Evolutionary conservation across 2,888 invertebrate species (phyloP).

Genomic region (Pristionchus mayeri): DNA sequence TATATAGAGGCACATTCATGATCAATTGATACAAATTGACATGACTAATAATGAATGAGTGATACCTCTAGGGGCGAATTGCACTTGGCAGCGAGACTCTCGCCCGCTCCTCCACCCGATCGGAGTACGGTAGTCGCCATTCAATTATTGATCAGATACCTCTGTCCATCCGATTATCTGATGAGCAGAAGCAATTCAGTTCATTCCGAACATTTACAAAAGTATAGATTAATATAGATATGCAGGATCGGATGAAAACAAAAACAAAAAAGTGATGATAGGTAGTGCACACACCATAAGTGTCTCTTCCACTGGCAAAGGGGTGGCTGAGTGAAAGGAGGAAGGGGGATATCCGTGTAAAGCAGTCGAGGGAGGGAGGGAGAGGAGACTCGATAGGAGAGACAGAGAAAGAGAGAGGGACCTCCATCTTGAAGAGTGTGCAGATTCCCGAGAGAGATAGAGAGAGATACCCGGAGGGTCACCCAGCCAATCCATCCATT

Average conservation of each 20-base stretch:
- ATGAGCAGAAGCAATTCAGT: too few relatives aligned
- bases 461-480: slow-evolving; percentile 20
- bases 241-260: background rate
- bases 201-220: too few relatives aligned
- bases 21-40: background rate
- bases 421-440: background rate
- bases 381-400: slow-evolving; percentile 23
- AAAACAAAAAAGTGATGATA: too few relatives aligned
- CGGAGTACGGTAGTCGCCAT: slow-evolving; percentile 40
- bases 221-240: too few relatives aligned
- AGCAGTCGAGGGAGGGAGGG: slow-evolving; percentile 27
- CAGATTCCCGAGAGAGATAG: slow-evolving; percentile 32
- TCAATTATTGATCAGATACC: background rate
- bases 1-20: too few relatives aligned
- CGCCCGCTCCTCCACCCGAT: slow-evolving; percentile 33
- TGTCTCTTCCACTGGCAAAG: background rate
- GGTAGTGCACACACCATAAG: background rate
- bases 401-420: slow-evolving; percentile 13
- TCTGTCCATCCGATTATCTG: background rate
- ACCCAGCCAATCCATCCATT: background rate
- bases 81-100: slow-evolving; percentile 6
- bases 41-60: background rate
- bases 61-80: background rate
- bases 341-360: slow-evolving; percentile 25
- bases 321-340: background rate